A percentile compares a stretch with the other conserved stretches of the same genome.
Conservation (phyloP, 2,888 invertebrate genomes). For the Orgyia antiqua region DNA sequence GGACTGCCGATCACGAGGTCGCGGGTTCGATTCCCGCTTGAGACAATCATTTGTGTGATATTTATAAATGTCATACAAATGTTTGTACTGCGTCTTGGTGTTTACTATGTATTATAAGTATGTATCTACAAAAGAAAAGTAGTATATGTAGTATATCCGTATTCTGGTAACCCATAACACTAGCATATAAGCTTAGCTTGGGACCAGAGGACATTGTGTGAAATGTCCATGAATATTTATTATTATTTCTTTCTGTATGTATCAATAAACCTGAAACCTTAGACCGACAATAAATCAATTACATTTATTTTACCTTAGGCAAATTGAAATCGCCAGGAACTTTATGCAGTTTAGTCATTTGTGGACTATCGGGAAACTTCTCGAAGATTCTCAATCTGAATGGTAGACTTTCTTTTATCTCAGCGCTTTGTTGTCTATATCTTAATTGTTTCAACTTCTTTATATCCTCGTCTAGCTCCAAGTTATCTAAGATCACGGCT, state of each 20-base stretch:
- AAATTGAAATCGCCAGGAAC: conserved; percentile 94
- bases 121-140: too few species aligned
- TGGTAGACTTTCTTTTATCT: conserved; percentile 97
- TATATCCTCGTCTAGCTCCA: conserved; percentile 99
- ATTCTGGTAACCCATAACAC: too few species aligned
- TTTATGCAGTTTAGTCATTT: conserved; percentile 97
- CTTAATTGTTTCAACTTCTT: conserved; percentile 98
- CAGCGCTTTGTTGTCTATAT: conserved; percentile 98
- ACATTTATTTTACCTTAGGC: conserved; percentile 92
- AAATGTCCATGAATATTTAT: too few species aligned
- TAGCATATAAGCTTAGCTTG: too few species aligned
- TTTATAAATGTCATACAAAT: too few species aligned
- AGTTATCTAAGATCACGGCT: conserved; percentile 99
- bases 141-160: too few species aligned
- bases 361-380: conserved; percentile 98
- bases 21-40: too few species aligned
- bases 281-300: neutral
- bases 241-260: neutral
- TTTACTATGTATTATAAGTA: too few species aligned
- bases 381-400: conserved; percentile 97
- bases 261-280: neutral
- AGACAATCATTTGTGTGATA: too few species aligned
- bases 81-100: too few species aligned
- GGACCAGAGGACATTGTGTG: too few species aligned
- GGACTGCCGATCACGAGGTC: too few species aligned